Base-by-base conservation (phyloP, 2,888 invertebrate species). In the Arge pagana region DNA sequence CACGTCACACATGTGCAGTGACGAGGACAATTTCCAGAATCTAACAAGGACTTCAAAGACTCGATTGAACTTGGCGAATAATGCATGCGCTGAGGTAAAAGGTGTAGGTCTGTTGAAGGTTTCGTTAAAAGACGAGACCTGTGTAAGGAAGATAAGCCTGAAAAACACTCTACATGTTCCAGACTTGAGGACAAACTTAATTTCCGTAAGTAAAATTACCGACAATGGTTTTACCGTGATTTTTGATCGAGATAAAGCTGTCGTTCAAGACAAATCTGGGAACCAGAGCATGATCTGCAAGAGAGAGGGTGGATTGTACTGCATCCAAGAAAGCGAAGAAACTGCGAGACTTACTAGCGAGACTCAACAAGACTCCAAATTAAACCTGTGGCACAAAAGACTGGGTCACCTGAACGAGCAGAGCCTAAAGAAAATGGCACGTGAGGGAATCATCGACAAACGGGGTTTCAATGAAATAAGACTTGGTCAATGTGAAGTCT, bases 151-250 rank as follows among this genome's bases (percentile, higher is more conserved):
- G n/a, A n/a, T n/a, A n/a, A n/a, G n/a, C n/a, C n/a, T n/a, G n/a
- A n/a, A 57, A 26, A 39, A 59, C 13, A 52, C 57, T 1, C 50
- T 60, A 1, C 56, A 35, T 10, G 59, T 59, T n/a, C 63, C 59
- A 0, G 54, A 61, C 24, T 28, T 59, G 5, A 48, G 58, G n/a
- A 56, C 58, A 2, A 62, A 63, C 37, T 35, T 62, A 0, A 33
- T 60, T 10, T 62, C 59, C 1, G 51, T 64, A 1, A 52, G 57
- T 0, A 61, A 60, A 45, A 59, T 62, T 4, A 55, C 57, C 5
- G 56, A 59, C 36, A 45, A 48, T 5, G 53, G 30, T 2, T 36
- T 55, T 30, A 24, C 43, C 1, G 57, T 59, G 0, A 37, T 30
- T 10, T 62, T 60, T 23, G 30, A 26, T 1, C 54, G 45, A 28